Conservation (phyloP, 1,140 invertebrate species). For the Onthophagus taurus region DNA sequence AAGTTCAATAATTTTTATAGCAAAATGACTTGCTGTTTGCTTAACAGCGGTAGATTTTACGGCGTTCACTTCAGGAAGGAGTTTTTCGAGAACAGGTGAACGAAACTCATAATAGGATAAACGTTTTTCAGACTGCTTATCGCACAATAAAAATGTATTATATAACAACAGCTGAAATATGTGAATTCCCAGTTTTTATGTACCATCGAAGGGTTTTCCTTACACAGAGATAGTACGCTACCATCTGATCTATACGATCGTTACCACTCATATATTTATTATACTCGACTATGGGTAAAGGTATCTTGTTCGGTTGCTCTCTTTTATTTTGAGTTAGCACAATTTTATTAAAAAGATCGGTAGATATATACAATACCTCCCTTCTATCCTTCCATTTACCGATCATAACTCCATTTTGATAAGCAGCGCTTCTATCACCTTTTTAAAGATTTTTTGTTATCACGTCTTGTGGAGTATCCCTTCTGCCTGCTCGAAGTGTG, state of each 20-base stretch:
- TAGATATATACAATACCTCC: conserved; percentile 18
- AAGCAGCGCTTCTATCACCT: conserved; percentile 27
- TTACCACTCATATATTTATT: conserved; percentile 28
- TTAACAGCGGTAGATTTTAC: too few relatives aligned
- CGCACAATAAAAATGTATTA: too few relatives aligned
- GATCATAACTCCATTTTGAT: conserved; percentile 20
- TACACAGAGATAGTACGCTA: conserved; percentile 27
- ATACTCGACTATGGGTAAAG: conserved; percentile 25
- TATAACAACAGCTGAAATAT: too few relatives aligned
- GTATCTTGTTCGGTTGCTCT: conserved; percentile 20
- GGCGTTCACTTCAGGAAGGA: too few relatives aligned
- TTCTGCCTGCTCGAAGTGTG: conserved; percentile 21
- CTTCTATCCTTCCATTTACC: conserved; percentile 30
- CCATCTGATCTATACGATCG: conserved; percentile 30
- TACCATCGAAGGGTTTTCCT: conserved; percentile 31
- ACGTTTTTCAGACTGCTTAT: too few relatives aligned
- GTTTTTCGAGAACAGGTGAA: too few relatives aligned
- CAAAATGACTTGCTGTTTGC: too few relatives aligned
- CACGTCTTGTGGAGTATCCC: conserved; percentile 24
- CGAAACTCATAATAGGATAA: too few relatives aligned
- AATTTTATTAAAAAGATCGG: conserved; percentile 19
- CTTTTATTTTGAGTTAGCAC: conserved; percentile 20
- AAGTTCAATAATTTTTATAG: too few relatives aligned
- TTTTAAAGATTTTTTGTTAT: conserved; percentile 13
- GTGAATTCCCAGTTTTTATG: too few relatives aligned